Conservation (phyloP, 2,888 invertebrate species). For the Philonicus albiceps region DNA sequence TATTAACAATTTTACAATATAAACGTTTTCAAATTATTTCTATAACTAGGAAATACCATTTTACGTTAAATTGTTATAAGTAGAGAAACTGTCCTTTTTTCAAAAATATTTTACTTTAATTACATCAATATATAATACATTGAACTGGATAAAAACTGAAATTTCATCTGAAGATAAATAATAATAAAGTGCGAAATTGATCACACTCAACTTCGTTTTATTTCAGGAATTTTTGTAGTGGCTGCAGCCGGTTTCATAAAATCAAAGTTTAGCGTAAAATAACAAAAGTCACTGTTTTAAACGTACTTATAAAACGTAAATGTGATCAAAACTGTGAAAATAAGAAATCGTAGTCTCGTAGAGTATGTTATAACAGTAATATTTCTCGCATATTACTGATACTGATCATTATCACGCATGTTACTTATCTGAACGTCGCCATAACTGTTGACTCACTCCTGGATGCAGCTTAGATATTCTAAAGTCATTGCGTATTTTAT, state of each 20-base stretch:
- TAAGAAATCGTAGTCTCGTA: neutral
- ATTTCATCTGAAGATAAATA: neutral
- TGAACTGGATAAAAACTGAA: too few species aligned
- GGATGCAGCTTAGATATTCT: neutral
- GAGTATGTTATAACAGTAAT: neutral
- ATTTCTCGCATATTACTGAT: neutral
- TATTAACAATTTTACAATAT: too few species aligned
- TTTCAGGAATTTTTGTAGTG: neutral
- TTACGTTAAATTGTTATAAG: too few species aligned
- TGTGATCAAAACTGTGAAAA: neutral
- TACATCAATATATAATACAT: too few species aligned
- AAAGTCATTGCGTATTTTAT: neutral
- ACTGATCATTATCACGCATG: neutral
- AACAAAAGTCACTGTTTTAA: neutral
- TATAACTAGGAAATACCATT: too few species aligned
- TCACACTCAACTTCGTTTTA: neutral
- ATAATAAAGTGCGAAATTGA: neutral
- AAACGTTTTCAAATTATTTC: too few species aligned
- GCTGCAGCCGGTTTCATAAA: neutral
- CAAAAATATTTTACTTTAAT: too few species aligned
- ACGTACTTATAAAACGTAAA: neutral
- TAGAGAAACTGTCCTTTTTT: too few species aligned
- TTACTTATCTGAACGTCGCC: neutral
- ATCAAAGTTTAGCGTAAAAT: neutral
- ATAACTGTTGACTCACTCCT: neutral